Conservation (phyloP, 2,888 invertebrate species). For the Mesopsocus fuscifrons region DNA sequence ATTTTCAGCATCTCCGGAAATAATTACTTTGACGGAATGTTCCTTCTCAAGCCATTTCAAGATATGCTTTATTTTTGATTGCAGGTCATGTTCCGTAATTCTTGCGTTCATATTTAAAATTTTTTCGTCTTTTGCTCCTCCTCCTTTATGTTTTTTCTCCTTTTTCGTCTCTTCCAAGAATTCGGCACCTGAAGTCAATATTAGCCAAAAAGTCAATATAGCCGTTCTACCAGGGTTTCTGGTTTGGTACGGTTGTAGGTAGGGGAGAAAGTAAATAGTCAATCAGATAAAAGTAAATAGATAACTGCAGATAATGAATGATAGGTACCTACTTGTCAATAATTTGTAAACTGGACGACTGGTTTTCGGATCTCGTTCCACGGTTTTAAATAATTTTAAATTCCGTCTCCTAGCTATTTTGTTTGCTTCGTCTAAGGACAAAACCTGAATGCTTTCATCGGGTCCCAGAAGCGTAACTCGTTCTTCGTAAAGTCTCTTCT, state of each 20-base stretch:
- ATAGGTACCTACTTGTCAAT: conserved; percentile 28
- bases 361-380: conserved; percentile 40
- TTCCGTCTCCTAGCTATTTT: conserved; percentile 46
- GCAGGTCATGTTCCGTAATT: conserved; percentile 45
- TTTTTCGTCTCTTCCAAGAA: neutral
- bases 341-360: conserved; percentile 47
- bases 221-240: too few relatives aligned
- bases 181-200: too few relatives aligned
- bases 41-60: conserved; percentile 43
- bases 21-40: conserved; percentile 40
- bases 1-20: conserved; percentile 27
- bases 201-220: conserved; percentile 2
- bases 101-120: conserved; percentile 18
- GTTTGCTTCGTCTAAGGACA: conserved; percentile 46
- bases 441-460: conserved; percentile 36
- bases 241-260: too few relatives aligned
- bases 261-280: too few relatives aligned
- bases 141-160: neutral
- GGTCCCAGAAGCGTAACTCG: conserved; percentile 40
- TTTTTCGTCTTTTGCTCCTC: conserved; percentile 6
- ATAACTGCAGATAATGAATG: neutral
- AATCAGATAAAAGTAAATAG: neutral
- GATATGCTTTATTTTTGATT: conserved; percentile 41
- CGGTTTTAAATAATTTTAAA: conserved; percentile 46
- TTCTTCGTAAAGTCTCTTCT: neutral